Evolutionary conservation across 37 sponge, comb jelly and placozoan species (phyloP), one percentile per base, ranked within the genome.

Genomic region (Agelas oroides): DNA sequence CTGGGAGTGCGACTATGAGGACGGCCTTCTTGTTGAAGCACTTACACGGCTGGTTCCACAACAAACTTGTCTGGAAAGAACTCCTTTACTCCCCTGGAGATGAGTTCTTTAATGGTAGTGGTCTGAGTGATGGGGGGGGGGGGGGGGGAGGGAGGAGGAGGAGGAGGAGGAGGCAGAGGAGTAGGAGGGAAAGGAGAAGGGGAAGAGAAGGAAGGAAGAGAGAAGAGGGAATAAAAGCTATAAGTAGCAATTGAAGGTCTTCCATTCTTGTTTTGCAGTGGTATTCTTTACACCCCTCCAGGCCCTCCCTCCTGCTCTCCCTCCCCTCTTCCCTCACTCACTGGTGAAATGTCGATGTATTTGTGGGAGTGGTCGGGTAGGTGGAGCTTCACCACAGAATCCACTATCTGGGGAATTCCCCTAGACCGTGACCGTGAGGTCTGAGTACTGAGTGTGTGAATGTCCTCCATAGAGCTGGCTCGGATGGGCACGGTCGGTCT

Each of bases 371-470:
- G 95, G 86, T 95, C 95, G 8, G 86, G 80, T 2, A 37, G 41
- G 71, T 95, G 88, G 20, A 95, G 59, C 62, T 95, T 95, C 24
- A 95, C 75, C 23, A 88, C 92, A 35, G 83, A 53, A 58, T 92
- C 87, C 19, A 86, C 74, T n/a, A 88, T 79, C 88, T 74, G 28
- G 28, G 36, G 53, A 2, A 20, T 1, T 17, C 33, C 28, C 5
- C 59, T 28, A 16, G 68, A 27, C 20, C 41, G 6, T 41, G 16
- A 20, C 24, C 34, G 5, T n/a, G 37, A 60, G n/a, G 38, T 59
- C 77, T 76, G 60, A 34, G 27, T 76, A 53, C 52, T 62, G 38
- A 78, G 53, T 46, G 70, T n/a, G 63, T 81, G 89, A 24, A 88
- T 73, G 71, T 88, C 77, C 58, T 88, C 89, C 40, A 82, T 18